Evolutionary conservation across 2,888 invertebrate genomes (phyloP), one percentile per base, ranked within the genome.

Genomic region (Parapristionchus giblindavisi): DNA sequence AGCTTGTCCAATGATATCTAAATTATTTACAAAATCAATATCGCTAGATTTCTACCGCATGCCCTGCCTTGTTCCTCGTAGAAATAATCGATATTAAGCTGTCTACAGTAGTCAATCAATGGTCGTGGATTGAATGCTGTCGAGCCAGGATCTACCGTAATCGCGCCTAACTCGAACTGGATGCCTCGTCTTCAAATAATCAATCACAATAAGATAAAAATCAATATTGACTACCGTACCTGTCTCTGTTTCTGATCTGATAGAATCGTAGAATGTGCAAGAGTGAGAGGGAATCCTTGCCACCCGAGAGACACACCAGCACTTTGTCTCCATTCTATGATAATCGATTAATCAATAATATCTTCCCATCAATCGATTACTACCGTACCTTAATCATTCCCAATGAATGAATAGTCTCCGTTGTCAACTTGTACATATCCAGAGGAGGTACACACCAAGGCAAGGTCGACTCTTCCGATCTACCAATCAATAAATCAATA

Each of bases 261-360:
- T 94, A 94, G 88, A 95, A 94, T 74, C 93, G 92, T 84, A 95
- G 89, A 0, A 93, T 92, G 88, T 95, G 95, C 0, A 95, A 90
- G 14, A 95, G 90, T 0, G 93, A 92, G n/a, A 95, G 89, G 0
- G 94, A 94, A 87, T 93, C 93, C 81, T 93, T 93, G 2, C 93
- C 93, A 0, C 93, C 94, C 0, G 94, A 94, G 60, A 95, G 90
- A 87, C 95, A 94, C 21, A 95, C 92, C 87, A 95, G 90, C 24
- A 95, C 92, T 78, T 92, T 91, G 88, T 95, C 95, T 2, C 93
- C 93, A 80, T 71, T 58, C 71, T 71, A n/a, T 1, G 56, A 2
- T 11, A 58, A 27, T 11, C 5, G 36, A 6, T 6, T 6, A 29
- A 29, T 36, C 54, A 4, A 52, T 21, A 32, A 8, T 17, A 40